Conservation (phyloP, 2,888 invertebrate species). For the Halictus ligatus region DNA sequence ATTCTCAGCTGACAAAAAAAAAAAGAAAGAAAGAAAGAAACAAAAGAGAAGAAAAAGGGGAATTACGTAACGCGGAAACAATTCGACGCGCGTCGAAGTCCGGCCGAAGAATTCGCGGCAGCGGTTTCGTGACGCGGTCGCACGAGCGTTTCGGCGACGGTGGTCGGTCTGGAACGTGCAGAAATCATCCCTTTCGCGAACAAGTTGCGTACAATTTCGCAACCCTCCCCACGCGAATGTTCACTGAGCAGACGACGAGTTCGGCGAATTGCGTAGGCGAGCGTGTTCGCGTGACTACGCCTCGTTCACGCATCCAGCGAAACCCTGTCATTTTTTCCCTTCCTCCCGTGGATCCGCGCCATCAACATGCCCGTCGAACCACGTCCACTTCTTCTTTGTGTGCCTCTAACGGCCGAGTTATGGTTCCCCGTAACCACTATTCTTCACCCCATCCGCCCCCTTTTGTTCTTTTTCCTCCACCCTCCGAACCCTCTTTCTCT, state of each 20-base stretch:
- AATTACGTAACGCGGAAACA: constrained; percentile 51
- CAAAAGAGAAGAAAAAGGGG: constrained; percentile 12
- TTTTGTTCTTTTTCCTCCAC: neutral
- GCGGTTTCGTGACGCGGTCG: constrained; percentile 20
- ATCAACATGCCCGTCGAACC: constrained; percentile 33
- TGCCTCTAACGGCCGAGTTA: constrained; percentile 49
- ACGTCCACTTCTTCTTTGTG: constrained; percentile 30
- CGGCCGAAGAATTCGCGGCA: constrained; percentile 41
- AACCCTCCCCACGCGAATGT: constrained; percentile 28
- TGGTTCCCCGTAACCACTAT: constrained; percentile 67
- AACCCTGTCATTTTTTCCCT: constrained; percentile 75
- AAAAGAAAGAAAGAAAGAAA: constrained; percentile 11
- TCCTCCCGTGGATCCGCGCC: constrained; percentile 66
- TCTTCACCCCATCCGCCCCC: constrained; percentile 14
- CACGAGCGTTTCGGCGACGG: neutral
- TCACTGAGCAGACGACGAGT: constrained; percentile 32
- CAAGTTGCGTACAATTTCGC: constrained; percentile 38
- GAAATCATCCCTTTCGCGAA: constrained; percentile 21
- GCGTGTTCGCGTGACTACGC: constrained; percentile 68
- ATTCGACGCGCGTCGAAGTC: constrained; percentile 51
- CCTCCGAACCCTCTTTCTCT: neutral
- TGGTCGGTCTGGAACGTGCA: constrained; percentile 3
- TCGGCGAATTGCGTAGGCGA: constrained; percentile 69
- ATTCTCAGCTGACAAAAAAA: constrained; percentile 20
- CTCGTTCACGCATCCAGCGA: constrained; percentile 67